phyloP scores from a whole-genome alignment of 1,140 invertebrate species.

The Cyrtorhinus lividipennis region DNA sequence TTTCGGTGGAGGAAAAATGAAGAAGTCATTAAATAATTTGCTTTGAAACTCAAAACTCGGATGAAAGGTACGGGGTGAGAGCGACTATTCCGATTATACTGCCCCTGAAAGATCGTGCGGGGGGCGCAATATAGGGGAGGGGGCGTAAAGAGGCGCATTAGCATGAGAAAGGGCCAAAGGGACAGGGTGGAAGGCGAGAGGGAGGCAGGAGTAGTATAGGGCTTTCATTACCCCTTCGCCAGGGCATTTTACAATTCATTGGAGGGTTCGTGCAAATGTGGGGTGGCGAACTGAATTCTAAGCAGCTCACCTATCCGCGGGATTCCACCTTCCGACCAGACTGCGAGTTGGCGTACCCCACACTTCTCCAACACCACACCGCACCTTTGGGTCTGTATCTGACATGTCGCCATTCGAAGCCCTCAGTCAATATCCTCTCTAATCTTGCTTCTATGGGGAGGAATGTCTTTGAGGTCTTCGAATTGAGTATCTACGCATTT shows the following conservation, averaged over 20 bases:
- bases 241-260: constrained; percentile 7
- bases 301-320: constrained; percentile 3
- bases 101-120: no score
- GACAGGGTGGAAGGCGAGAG: not conserved
- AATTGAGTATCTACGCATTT: no score
- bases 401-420: no score
- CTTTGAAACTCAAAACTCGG: not conserved
- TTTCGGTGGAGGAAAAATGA: no score
- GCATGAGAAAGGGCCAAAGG: not conserved
- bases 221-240: constrained; percentile 8
- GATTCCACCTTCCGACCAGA: no score
- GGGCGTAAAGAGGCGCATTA: not conserved
- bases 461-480: no score
- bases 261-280: constrained; percentile 9
- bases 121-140: no score
- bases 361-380: no score
- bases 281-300: not conserved
- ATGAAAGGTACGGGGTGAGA: not conserved
- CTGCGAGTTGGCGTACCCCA: no score
- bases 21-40: not conserved
- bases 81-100: not conserved
- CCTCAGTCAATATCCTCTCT: no score
- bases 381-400: no score
- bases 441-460: no score
- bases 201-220: constrained; percentile 1